Base-by-base conservation (phyloP, 1,140 invertebrate species). In the Plectrocnemia conspersa region DNA sequence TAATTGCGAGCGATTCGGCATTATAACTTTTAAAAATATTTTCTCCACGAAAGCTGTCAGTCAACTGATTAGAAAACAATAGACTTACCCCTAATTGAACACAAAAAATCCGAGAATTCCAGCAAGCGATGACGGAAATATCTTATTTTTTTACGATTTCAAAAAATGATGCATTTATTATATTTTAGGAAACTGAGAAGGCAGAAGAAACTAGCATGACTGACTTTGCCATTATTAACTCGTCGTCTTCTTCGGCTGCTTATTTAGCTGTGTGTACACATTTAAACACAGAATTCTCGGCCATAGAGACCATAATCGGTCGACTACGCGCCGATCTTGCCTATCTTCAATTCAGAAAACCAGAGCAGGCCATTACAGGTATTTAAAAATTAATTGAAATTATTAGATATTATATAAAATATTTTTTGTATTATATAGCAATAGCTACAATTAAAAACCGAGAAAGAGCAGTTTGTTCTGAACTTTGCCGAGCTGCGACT, bases 401-500 rank as follows among this genome's bases (percentile, higher is more conserved):
- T 38, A 38, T 9, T 15, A 9, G 6, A 38, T 18, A 9, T 18
- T 7, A 40, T 40, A 40, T 5, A 45, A 45, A 19, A 9, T 45
- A 16, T 19, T 23, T 47, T 6, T 47, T 16, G 42, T 56, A 27
- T 38, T 42, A 7, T 48, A 3, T 45, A 60, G 58, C 54, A 11
- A 15, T 23, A n/a, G 47, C 53, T 10, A 18, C 53, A 10, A 18
- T 60, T 1, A 60, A 60, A 29, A 56, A 53, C 36, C 41, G 58
- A 3, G 58, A 60, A 36, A 22, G 42, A 7, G 41, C 42, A 1
- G 16, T 54, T 1, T 56, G 54, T 36, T 10, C 49, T 1, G 58
- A 60, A 47, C 21, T 56, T 10, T 46, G 35, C 11, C 18, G 35
- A 6, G 33, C 54, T 2, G 33, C 29, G 1, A 44, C 7, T 1